Base-by-base conservation (phyloP, 30 jellyfish, hydroid and myxozoan genomes). In the Hydra vulgaris region DNA sequence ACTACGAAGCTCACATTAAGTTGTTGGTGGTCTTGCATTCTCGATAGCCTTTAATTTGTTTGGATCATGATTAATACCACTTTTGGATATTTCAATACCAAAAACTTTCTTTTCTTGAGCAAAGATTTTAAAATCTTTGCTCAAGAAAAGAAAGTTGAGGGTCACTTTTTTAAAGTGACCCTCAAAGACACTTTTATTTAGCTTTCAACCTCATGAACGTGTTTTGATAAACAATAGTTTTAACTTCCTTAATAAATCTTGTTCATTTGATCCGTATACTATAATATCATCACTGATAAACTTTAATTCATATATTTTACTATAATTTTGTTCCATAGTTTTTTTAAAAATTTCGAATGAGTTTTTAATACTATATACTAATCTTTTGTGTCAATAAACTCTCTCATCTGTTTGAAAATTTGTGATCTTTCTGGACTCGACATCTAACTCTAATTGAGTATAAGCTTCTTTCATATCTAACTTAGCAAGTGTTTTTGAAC, bases 21-120 rank as follows among this genome's bases (percentile, higher is more conserved):
- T 79, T 21, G 21, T 8, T 72, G 88, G 86, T 72, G 85, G 56
- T 53, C 15, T 21, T 53, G 85, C 85, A 78, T 78, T 78, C 24
- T 55, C 27, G 18, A 78, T 15, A 15, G 56, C 85, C 18, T 53
- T 17, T 18, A 78, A 18, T 78, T 78, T 78, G 18, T 18, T 83
- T 67, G 83, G 84, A 67, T 78, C 85, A 40, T 83, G 56, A 27
- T 54, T 61, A 17, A 18, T 61, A 15, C 85, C 85, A 19, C 66
- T 25, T 20, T 19, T n/a, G 17, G 71, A 15, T 15, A 56, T 56
- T 56, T 56, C 71, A n/a, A 56, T 56, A 56, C 71, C 71, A 56
- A 56, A 56, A n/a, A 56, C 17, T 56, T 56, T 56, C 22, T 75
- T 25, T 75, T 21, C 18, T 75, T 21, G 22, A 19, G 76, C 17